Evolutionary conservation across 2,797 vertebrate genomes (phyloP), one percentile per base, ranked within the genome.

Genomic region (Emys orbicularis): DNA sequence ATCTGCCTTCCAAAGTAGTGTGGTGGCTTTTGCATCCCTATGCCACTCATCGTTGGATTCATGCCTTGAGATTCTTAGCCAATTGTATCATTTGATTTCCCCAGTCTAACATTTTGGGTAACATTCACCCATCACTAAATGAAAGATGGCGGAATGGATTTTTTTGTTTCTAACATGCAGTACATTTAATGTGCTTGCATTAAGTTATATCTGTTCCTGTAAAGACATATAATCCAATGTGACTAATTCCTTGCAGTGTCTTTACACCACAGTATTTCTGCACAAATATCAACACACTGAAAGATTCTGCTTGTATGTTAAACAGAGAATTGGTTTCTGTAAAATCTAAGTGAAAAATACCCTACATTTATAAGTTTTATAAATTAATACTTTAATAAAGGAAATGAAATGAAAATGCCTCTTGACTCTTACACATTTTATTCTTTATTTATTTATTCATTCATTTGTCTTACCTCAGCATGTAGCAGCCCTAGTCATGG

Each of bases 341-440:
- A 37, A 90, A 90, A 96, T 83, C 13, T 76, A 88, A 10, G 23
- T 61, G 12, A 5, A n/a, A 93, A 88, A 84, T 68, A 88, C 8
- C 3, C 2, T 77, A 65, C 7, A 87, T 1, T 41, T 88, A 49
- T 3, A 25, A 2, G 57, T 77, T 80, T 27, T 82, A 68, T 21
- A 47, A 37, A 41, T 12, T 1, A 59, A 86, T 68, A 83, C 49
- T 54, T 10, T 0, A 12, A 6, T 81, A 59, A 79, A 37, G 19
- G 2, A 79, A 84, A 93, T 79, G 0, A 81, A 94, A 90, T 44
- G 12, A 13, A 44, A 74, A 74, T 74, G 37, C 19, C 37, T 74
- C 37, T 41, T 79, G 0, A 92, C 2, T 2, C 37, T 29, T 44
- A 76, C 90, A 50, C 1, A 23, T 80, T 80, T 80, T 8, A 3